Base-by-base conservation (phyloP, 2,797 vertebrate species). In the Acanthornis magna region DNA sequence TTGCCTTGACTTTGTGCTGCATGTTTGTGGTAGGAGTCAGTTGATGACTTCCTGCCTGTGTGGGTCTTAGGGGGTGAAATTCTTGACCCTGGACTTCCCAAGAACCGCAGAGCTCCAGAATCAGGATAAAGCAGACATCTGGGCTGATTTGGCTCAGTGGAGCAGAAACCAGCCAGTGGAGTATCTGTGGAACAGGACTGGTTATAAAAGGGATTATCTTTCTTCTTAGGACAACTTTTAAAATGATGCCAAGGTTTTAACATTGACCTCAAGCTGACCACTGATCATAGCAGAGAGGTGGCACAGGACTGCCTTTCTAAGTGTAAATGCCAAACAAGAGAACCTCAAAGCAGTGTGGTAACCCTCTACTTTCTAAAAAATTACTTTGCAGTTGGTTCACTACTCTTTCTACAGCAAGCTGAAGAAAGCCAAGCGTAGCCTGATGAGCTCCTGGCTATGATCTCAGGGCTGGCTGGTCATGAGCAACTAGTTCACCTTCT, bases 11-110 rank as follows among this genome's bases (percentile, higher is more conserved):
- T 93, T 96, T 60, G 40, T 4, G 2, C 63, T 92, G 94, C 50
- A 7, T 93, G 60, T 93, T 94, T 97, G 84, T 94, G 82, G 57
- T 67, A 93, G 66, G 63, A 97, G 79, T 91, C 93, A 95, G 77
- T 82, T 89, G 88, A 96, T 9, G 23, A 87, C 84, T 97, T 97
- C 95, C 96, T 97, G 93, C 67, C 81, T 93, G 80, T 0, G 3
- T 63, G 45, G 51, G 54, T 88, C 92, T 92, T 7, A 21, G 79
- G 1, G 51, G 80, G 83, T 94, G 95, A 93, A 97, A 90, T 95
- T 93, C 94, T 93, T 95, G 94, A 97, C 74, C 85, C 34, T 2
- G 5, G 70, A 84, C 72, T 92, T 94, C 81, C 78, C 58, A 90
- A 93, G 82, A 48, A n/a, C 68, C 9, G 4, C 48, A 74, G 38